Evolutionary conservation across 2,888 invertebrate species (phyloP).

Genomic region (Hemistola chrysoprasaria): DNA sequence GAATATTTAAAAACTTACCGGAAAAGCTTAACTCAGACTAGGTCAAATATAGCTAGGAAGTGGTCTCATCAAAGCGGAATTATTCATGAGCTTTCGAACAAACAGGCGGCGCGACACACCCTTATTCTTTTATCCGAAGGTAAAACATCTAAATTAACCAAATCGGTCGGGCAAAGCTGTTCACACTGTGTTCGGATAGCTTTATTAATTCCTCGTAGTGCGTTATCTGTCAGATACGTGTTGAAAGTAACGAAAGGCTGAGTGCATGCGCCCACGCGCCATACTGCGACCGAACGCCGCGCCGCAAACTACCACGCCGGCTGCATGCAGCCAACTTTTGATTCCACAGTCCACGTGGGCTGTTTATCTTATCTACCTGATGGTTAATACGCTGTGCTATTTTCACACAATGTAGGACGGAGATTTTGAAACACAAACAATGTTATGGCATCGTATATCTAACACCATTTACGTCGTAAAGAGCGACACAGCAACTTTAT

Average conservation of each 20-base stretch:
- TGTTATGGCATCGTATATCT: constrained; percentile 26
- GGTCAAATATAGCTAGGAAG: constrained; percentile 1
- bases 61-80: constrained; percentile 4
- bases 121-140: constrained; percentile 6
- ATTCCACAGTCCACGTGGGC: constrained; percentile 50
- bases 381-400: constrained; percentile 62
- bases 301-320: constrained; percentile 20
- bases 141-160: constrained; percentile 33
- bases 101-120: constrained; percentile 3
- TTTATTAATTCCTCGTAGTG: constrained; percentile 52
- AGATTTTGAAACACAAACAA: constrained; percentile 49
- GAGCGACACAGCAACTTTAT: constrained; percentile 15
- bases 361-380: constrained; percentile 71
- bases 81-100: constrained; percentile 6
- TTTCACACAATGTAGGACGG: constrained; percentile 57
- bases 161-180: constrained; percentile 36
- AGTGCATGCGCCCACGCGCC: constrained; percentile 60
- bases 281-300: constrained; percentile 1
- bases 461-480: constrained; percentile 29
- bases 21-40: background rate
- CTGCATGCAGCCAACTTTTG: constrained; percentile 23
- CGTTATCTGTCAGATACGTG: constrained; percentile 55
- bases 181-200: constrained; percentile 48
- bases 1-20: constrained; percentile 3
- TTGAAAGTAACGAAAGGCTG: constrained; percentile 67